Percentiles rank a stretch among this genome's conserved stretches.
phyloP scores from a whole-genome alignment of 2,113 vertebrate species.

The Rhadina sibilatrix region DNA sequence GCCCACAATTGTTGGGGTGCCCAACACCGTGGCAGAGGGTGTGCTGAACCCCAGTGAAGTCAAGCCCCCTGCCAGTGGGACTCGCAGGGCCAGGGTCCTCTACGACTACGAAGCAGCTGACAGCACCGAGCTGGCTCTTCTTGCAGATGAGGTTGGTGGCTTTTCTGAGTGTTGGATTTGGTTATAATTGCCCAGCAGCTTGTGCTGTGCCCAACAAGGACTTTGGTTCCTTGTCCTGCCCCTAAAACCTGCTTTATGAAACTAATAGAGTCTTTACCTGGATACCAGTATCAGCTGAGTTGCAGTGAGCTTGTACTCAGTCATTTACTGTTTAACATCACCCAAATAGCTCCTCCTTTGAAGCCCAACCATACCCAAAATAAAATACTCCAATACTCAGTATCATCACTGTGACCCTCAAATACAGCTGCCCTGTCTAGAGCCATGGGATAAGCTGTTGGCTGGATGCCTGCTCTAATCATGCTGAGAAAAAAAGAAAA shows the following conservation, averaged over 20 bases:
- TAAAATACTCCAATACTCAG: background rate
- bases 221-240: background rate
- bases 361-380: background rate
- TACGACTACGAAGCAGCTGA: constrained; percentile 95
- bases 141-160: constrained; percentile 89
- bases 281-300: background rate
- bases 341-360: background rate
- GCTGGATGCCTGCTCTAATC: background rate
- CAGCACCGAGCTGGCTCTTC: constrained; percentile 90
- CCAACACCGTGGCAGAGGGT: constrained; percentile 68
- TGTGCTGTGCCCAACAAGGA: background rate
- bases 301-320: background rate
- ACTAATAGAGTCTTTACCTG: background rate
- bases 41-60: constrained; percentile 87
- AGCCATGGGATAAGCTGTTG: background rate
- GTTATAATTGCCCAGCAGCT: fast-evolving
- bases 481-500: background rate
- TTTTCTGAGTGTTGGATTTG: background rate
- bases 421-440: background rate
- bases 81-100: constrained; percentile 91
- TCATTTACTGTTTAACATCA: background rate
- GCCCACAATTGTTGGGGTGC: constrained; percentile 52
- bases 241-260: background rate
- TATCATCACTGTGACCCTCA: background rate
- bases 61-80: constrained; percentile 87